Conservation (phyloP, 2,797 vertebrate genomes). For the Psittacula echo region DNA sequence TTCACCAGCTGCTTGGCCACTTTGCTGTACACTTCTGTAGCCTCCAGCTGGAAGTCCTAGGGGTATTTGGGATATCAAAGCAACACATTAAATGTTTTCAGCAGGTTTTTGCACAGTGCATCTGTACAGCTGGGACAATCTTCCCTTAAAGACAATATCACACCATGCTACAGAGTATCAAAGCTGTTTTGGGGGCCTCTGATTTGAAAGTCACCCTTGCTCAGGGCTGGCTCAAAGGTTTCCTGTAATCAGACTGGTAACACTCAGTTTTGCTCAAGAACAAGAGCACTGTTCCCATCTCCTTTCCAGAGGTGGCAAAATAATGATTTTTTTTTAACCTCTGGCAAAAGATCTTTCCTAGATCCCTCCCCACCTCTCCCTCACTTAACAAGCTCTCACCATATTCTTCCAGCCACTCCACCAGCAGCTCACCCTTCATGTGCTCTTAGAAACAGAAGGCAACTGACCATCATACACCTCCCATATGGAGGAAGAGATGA, state of each 20-base stretch:
- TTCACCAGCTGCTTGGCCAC: slow-evolving; percentile 88
- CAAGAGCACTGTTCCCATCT: background rate
- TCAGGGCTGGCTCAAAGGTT: background rate
- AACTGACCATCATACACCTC: background rate
- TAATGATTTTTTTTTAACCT: background rate
- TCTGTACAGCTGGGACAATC: background rate
- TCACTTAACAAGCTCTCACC: background rate
- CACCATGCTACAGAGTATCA: background rate
- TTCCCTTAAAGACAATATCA: background rate
- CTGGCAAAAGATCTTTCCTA: background rate
- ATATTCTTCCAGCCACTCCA: background rate
- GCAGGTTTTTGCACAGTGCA: background rate
- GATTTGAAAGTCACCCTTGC: background rate
- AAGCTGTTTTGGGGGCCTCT: background rate
- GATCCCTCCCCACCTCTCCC: background rate
- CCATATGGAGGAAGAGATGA: background rate
- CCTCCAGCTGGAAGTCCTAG: slow-evolving; percentile 96
- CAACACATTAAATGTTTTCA: background rate
- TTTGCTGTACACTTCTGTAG: slow-evolving; percentile 86
- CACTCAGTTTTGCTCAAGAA: background rate
- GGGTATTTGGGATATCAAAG: background rate
- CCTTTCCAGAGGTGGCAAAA: background rate
- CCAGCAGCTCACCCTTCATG: background rate
- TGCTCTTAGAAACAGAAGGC: background rate
- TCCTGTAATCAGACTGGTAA: background rate